These are phyloP conservation scores for Hirtodrosophila trivittata DNA, from an alignment of 2,888 invertebrate species.

Conservation along the genomic window DNA sequence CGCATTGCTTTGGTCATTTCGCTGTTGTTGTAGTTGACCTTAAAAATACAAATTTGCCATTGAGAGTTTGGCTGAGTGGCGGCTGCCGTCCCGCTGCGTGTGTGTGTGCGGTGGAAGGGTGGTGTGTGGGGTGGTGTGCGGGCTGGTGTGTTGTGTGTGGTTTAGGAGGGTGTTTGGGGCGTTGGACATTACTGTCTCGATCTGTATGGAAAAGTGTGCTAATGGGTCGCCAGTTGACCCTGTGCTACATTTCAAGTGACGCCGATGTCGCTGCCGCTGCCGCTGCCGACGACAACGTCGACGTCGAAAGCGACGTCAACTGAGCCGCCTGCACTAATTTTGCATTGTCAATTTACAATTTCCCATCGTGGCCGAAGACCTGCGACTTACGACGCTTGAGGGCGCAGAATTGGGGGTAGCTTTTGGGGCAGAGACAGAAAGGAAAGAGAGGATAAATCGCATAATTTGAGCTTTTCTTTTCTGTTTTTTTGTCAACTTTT, in stretches of 20 bases:
- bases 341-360: slow-evolving; percentile 50
- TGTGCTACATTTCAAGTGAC: slow-evolving; percentile 77
- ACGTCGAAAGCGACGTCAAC: slow-evolving; percentile 15
- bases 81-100: slow-evolving; percentile 32
- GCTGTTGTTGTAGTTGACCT: slow-evolving; percentile 71
- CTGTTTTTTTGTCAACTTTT: slow-evolving; percentile 27
- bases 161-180: neutral
- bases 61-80: slow-evolving; percentile 63
- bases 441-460: slow-evolving; percentile 25
- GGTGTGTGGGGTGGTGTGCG: neutral
- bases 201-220: slow-evolving; percentile 78
- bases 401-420: slow-evolving; percentile 11
- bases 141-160: slow-evolving; percentile 10
- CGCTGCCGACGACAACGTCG: slow-evolving; percentile 36
- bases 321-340: slow-evolving; percentile 61
- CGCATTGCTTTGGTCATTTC: slow-evolving; percentile 47
- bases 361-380: slow-evolving; percentile 15
- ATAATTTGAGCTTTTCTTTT: slow-evolving; percentile 6
- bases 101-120: neutral
- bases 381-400: neutral
- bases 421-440: neutral
- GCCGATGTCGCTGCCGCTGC: slow-evolving; percentile 3
- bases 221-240: slow-evolving; percentile 83
- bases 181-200: slow-evolving; percentile 4
- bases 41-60: slow-evolving; percentile 78